These are phyloP conservation scores for Perognathus longimembris DNA, from an alignment of 2,113 vertebrate genomes.

Conservation along the genomic window DNA sequence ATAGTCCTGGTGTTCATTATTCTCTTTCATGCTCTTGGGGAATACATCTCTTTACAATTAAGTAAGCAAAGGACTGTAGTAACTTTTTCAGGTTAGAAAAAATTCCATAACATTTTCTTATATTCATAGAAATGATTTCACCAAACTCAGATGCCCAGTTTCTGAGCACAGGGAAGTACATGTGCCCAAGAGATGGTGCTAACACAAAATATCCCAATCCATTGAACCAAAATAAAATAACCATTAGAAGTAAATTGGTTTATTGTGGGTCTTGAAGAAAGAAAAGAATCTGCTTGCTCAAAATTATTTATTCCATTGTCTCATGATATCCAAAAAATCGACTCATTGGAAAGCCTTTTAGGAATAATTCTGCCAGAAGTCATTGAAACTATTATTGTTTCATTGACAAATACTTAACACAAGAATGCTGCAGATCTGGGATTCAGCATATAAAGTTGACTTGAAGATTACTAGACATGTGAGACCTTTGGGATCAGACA, in stretches of 20 bases:
- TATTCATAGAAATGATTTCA: neutral
- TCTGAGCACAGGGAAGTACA: neutral
- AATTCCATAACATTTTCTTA: neutral
- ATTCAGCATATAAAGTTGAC: neutral
- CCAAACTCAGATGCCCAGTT: neutral
- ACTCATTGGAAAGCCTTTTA: neutral
- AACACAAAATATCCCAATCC: neutral
- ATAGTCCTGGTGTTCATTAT: neutral
- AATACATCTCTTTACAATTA: slow-evolving; percentile 35
- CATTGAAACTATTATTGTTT: neutral
- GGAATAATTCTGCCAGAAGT: neutral
- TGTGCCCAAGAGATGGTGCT: neutral
- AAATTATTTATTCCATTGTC: neutral
- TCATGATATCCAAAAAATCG: slow-evolving; percentile 28
- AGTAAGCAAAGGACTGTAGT: neutral
- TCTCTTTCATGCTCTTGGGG: slow-evolving; percentile 33
- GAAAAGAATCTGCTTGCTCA: neutral
- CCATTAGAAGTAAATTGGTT: neutral
- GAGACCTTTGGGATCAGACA: neutral
- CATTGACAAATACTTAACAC: neutral
- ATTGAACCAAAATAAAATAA: neutral
- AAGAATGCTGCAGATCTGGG: neutral
- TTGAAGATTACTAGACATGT: neutral
- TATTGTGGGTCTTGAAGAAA: neutral
- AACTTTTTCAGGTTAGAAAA: neutral